phyloP scores from a whole-genome alignment of 2,888 invertebrate species.

The Capitulum mitella region DNA sequence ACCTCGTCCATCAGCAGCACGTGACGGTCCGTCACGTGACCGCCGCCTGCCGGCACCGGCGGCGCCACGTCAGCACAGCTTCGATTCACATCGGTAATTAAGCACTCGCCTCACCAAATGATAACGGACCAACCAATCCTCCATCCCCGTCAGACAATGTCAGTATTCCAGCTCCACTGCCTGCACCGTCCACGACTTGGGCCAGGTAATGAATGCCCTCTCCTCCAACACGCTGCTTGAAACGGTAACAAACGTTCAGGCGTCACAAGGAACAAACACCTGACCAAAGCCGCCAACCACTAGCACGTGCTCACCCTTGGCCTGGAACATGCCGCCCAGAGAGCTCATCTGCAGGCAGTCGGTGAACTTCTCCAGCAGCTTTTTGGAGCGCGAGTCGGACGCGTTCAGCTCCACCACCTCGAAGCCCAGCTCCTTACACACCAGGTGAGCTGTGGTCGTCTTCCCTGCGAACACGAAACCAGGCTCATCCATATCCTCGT shows the following conservation, averaged over 20 bases:
- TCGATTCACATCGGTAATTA: too few species aligned
- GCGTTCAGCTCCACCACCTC: conserved; percentile 94
- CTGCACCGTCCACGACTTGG: too few species aligned
- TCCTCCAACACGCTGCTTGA: too few species aligned
- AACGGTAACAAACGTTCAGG: too few species aligned
- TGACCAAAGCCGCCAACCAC: too few species aligned
- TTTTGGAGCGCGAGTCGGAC: conserved; percentile 90
- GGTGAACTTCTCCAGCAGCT: conserved; percentile 59
- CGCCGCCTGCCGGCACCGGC: not conserved
- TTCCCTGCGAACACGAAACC: conserved; percentile 52
- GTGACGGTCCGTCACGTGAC: conserved; percentile 30
- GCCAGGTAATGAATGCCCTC: too few species aligned
- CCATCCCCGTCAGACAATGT: too few species aligned
- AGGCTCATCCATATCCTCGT: too few species aligned
- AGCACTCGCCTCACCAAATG: too few species aligned
- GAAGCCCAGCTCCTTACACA: conserved; percentile 80
- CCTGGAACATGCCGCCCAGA: not conserved
- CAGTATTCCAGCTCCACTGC: too few species aligned
- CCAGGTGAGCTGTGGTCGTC: conserved; percentile 81
- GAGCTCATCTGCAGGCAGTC: conserved; percentile 25
- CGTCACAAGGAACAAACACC: too few species aligned
- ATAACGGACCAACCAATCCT: too few species aligned
- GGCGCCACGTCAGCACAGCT: not conserved
- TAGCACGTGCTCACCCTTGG: not conserved
- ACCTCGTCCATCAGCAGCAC: conserved; percentile 99